A percentile compares a stretch with the other conserved stretches of the same genome.
These are phyloP conservation scores for Delphinus delphis DNA, from an alignment of 2,113 vertebrate genomes.

Conservation along the genomic window DNA sequence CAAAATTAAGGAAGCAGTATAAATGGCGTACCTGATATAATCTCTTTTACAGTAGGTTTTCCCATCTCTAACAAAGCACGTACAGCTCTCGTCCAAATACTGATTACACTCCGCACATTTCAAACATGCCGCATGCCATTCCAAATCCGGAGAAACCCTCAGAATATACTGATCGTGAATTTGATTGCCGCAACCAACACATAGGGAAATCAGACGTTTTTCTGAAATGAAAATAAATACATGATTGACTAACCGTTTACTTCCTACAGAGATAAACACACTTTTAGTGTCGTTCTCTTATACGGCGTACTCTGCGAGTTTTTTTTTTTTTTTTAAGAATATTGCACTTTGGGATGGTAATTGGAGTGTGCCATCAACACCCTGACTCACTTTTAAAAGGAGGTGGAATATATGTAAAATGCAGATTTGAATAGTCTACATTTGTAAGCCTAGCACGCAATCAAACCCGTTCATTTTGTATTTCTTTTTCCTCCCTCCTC, in stretches of 20 bases:
- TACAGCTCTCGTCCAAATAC: slow-evolving; percentile 99
- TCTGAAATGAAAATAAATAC: slow-evolving; percentile 92
- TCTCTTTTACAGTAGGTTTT: slow-evolving; percentile 99
- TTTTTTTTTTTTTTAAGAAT: background rate
- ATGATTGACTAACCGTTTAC: slow-evolving; percentile 86
- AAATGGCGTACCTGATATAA: slow-evolving; percentile 95
- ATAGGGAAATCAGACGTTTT: slow-evolving; percentile 98
- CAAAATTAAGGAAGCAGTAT: slow-evolving; percentile 28
- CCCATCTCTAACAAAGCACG: slow-evolving; percentile 98
- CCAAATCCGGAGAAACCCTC: slow-evolving; percentile 98
- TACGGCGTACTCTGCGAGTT: slow-evolving; percentile 68
- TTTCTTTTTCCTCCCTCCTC: slow-evolving; percentile 67
- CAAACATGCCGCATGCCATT: slow-evolving; percentile 99
- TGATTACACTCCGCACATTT: slow-evolving; percentile 99
- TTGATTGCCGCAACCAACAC: slow-evolving; percentile 99
- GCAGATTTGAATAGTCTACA: slow-evolving; percentile 73
- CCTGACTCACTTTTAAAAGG: slow-evolving; percentile 76
- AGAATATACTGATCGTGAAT: slow-evolving; percentile 99
- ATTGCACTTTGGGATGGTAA: slow-evolving; percentile 79
- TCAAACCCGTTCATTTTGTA: slow-evolving; percentile 69
- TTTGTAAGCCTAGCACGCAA: slow-evolving; percentile 77
- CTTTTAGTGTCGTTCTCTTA: slow-evolving; percentile 82
- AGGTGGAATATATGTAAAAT: slow-evolving; percentile 80
- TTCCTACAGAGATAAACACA: slow-evolving; percentile 88
- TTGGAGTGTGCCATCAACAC: slow-evolving; percentile 81